Conservation (phyloP, 2,888 invertebrate genomes). For the Odontomyia ornata region DNA sequence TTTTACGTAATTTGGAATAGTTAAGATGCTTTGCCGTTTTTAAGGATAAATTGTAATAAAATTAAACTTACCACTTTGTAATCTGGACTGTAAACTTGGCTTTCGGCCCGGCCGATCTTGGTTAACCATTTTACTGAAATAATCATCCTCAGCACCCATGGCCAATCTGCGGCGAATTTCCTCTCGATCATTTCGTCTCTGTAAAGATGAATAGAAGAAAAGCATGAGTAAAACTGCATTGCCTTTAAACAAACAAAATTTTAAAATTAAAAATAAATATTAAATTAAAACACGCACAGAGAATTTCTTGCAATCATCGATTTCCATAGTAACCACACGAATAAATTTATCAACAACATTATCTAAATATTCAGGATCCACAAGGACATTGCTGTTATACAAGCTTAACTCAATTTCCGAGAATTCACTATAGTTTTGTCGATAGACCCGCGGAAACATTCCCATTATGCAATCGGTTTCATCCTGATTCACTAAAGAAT, state of each 20-base stretch:
- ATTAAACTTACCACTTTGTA: constrained; percentile 78
- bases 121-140: constrained; percentile 68
- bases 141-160: constrained; percentile 84
- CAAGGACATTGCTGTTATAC: constrained; percentile 52
- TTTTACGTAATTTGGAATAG: no score
- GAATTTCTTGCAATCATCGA: constrained; percentile 59
- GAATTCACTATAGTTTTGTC: constrained; percentile 48
- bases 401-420: constrained; percentile 53
- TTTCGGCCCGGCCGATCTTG: constrained; percentile 79
- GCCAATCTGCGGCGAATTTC: constrained; percentile 89
- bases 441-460: constrained; percentile 57
- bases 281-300: constrained; percentile 51
- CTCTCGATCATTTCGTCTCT: constrained; percentile 91
- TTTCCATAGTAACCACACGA: constrained; percentile 67
- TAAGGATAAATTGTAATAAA: no score
- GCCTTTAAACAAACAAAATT: neutral
- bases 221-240: neutral
- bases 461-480: constrained; percentile 54
- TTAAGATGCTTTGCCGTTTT: no score
- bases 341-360: constrained; percentile 69
- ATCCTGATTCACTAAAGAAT: constrained; percentile 43
- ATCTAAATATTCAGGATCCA: constrained; percentile 65
- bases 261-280: neutral
- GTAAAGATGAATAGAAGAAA: constrained; percentile 59
- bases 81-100: constrained; percentile 85